Base-by-base conservation (phyloP, 35 echinoderm and acorn worm genomes). In the Apostichopus californicus region DNA sequence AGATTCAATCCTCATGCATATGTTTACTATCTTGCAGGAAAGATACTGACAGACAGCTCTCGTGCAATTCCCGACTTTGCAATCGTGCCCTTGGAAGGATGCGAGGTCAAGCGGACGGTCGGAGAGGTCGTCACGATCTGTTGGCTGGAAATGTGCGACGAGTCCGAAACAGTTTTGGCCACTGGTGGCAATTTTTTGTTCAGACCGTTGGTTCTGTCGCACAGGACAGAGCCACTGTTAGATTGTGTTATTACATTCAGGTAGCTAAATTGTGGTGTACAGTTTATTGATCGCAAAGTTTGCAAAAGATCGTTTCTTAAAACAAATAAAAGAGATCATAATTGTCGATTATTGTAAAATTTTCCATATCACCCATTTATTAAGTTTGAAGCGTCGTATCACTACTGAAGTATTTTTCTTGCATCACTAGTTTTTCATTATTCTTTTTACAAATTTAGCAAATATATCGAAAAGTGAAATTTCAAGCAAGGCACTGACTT, bases 131-230 rank as follows among this genome's bases (percentile, higher is more conserved):
- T 92, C n/a, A 96, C 95, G 3, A 92, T 94, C 57, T 99, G 97
- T 77, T 99, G 95, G 97, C 86, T 99, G 60, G 93, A 95, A 83
- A 96, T 95, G 95, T 96, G 95, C 23, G n/a, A 93, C 9, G 97
- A 99, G 57, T 58, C 14, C 7, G 83, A 94, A 28, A 60, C 60
- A 54, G 68, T 93, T n/a, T 73, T 96, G 20, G 72, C 94, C 10
- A 82, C 87, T 0, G 15, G 78, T 18, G 78, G 57, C 14, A 94
- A 99, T 73, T 75, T 75, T n/a, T 84, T 99, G n/a, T 99, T 96
- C 85, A 90, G 81, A n/a, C 97, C 97, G n/a, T 68, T 96, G 8
- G 6, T 64, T 17, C 60, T 95, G 1, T 77, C 71, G 10, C 18
- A 92, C 11, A 72, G 88, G n/a, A 81, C 15, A 9, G 66, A 78